Evolutionary conservation across 2,888 invertebrate genomes (phyloP), one percentile per base, ranked within the genome.

Genomic region (Idaea straminata): DNA sequence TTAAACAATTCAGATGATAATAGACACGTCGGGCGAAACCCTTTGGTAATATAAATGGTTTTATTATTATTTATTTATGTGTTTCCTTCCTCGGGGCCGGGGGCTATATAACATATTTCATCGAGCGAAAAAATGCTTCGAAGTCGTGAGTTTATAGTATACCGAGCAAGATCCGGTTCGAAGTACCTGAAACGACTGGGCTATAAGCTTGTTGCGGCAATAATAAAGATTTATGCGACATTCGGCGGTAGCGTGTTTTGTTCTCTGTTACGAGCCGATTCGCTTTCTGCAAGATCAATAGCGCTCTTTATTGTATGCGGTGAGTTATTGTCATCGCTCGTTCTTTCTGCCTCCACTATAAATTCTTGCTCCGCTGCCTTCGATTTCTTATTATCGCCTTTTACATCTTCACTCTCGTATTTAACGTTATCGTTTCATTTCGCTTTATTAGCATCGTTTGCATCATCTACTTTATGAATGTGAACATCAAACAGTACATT

Each of bases 1-100:
- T 92, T 89, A 91, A 92, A 91, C 92, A 91, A 92, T 92, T 92
- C 91, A 85, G 88, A 92, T 92, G 92, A 89, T 92, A 92, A 92
- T 92, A 92, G 92, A 91, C 89, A 89, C 91, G 91, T 91, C 91
- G 90, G 86, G 87, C 79, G 81, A 91, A 92, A 91, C 91, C 92
- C 92, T 92, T 92, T 91, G 87, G 92, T 90, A 92, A 91, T 92
- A 92, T 92, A 92, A 92, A 92, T 92, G 91, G 91, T 88, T 87
- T 89, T 89, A 91, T 92, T 92, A 92, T 91, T 92, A 92, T 92
- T 92, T 92, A 92, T 92, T 92, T 92, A 92, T 92, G 92, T 84
- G 86, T 86, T 91, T 89, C 92, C 91, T 91, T 91, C 91, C 91
- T 88, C 77, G 77, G 84, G 84, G 83, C 89, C 86, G 83, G 86